These are phyloP conservation scores for Dascyllus trimaculatus DNA, from an alignment of 2,113 vertebrate species.

Conservation along the genomic window DNA sequence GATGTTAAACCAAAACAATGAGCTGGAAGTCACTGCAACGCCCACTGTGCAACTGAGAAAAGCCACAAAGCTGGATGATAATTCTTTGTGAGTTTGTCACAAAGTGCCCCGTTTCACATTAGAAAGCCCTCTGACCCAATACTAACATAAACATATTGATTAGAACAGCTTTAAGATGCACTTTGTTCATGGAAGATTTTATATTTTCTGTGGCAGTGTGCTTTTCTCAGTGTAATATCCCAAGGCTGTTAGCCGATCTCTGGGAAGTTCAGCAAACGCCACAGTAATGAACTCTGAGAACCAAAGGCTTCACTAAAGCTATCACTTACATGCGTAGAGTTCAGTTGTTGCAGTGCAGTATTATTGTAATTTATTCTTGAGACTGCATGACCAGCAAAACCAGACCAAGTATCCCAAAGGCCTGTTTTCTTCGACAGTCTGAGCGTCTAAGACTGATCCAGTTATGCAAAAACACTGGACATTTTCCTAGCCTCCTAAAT, in stretches of 20 bases:
- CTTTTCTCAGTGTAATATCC: background rate
- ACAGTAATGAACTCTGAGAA: background rate
- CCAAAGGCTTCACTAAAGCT: no score
- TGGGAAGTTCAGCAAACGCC: background rate
- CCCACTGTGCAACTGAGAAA: background rate
- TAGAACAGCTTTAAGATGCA: background rate
- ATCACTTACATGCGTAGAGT: no score
- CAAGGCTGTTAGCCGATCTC: background rate
- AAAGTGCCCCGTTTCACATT: background rate
- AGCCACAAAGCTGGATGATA: background rate
- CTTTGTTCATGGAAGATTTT: background rate
- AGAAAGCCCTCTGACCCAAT: background rate
- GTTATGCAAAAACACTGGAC: background rate
- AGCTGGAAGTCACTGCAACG: background rate
- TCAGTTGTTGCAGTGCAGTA: background rate
- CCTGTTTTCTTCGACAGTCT: no score
- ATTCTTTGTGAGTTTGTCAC: background rate
- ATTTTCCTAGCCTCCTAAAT: conserved; percentile 26
- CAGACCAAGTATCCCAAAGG: no score
- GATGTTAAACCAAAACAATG: background rate
- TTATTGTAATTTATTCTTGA: background rate
- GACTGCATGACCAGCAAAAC: no score
- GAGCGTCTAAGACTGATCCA: background rate
- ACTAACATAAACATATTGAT: background rate
- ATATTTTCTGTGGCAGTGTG: background rate